Evolutionary conservation across 1,140 invertebrate genomes (phyloP), one percentile per base, ranked within the genome.

Genomic region (Drosophila rhopaloa): DNA sequence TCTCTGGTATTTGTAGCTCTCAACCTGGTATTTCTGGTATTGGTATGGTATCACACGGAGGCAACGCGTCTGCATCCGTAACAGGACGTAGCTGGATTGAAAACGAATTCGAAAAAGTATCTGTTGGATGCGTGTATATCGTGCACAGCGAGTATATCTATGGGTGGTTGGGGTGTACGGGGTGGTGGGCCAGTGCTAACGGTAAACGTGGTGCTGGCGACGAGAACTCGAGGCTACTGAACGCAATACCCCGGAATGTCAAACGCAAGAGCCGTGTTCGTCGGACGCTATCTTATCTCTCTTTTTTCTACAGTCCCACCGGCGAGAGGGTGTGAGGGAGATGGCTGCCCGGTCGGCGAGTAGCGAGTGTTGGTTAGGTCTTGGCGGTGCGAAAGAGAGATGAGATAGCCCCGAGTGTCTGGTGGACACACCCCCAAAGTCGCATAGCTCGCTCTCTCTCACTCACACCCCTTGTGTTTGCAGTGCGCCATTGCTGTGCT

Each of bases 71-170:
- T 91, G 89, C 84, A 90, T 76, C 79, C 85, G 89, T 89, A 91
- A 91, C 89, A 88, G 84, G 89, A 91, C 89, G 84, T 91, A 76
- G 79, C 79, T 85, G 84, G 91, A 91, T 91, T 91, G 89, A 91
- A 91, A 86, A 88, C 83, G 79, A 83, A 83, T 91, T 81, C 83
- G 83, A 67, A 88, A 88, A 88, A 89, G 89, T 91, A 91, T 91
- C 84, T 81, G 62, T 88, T 86, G 75, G 83, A 82, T 62, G 61
- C 81, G 58, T 66, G 61, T 43, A 32, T 48, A 16, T 24, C 62
- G 48, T 53, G 58, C 47, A 27, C 46, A 29, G 13, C 71, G 56
- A 35, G 59, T 53, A 8, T 8, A 1, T 19, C 50, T 53, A 32
- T 32, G 50, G 50, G 9, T 29, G 53, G 46, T 67, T 48, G 40